Conservation (phyloP, 2,888 invertebrate genomes). For the Euclidia mi region DNA sequence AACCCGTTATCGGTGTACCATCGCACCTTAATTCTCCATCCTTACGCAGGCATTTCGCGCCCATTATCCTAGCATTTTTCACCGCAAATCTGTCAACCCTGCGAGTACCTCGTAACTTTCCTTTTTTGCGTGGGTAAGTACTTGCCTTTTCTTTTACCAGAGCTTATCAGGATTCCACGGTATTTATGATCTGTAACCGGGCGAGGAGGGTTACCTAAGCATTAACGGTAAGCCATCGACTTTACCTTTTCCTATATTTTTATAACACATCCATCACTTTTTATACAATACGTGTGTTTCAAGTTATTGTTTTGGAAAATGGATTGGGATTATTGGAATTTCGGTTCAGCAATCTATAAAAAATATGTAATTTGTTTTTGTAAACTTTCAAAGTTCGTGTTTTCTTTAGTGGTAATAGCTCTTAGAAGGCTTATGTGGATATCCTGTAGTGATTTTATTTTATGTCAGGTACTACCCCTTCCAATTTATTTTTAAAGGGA, state of each 20-base stretch:
- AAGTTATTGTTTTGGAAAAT: conserved; percentile 51
- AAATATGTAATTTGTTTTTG: conserved; percentile 31
- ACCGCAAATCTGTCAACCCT: conserved; percentile 52
- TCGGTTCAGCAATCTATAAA: conserved; percentile 43
- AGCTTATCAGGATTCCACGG: conserved; percentile 76
- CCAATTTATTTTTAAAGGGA: too few relatives aligned
- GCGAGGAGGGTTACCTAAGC: conserved; percentile 69
- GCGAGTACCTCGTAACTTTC: conserved; percentile 43
- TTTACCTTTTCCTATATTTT: conserved; percentile 73
- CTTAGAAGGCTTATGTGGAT: too few relatives aligned
- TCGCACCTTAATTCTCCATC: conserved; percentile 5
- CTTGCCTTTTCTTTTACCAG: conserved; percentile 67
- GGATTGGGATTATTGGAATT: conserved; percentile 37
- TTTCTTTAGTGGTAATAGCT: too few relatives aligned
- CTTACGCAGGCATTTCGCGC: conserved; percentile 15
- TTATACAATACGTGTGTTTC: conserved; percentile 50
- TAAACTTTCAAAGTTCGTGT: too few relatives aligned
- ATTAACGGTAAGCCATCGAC: conserved; percentile 73
- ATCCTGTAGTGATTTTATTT: too few relatives aligned
- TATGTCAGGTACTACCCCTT: too few relatives aligned
- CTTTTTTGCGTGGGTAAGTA: conserved; percentile 46
- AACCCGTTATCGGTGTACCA: conserved; percentile 20
- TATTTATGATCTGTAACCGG: conserved; percentile 77
- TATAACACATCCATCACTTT: conserved; percentile 68
- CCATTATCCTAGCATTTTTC: conserved; percentile 45